Base-by-base conservation (phyloP, 2,888 invertebrate species). In the Rhogogaster chlorosoma region DNA sequence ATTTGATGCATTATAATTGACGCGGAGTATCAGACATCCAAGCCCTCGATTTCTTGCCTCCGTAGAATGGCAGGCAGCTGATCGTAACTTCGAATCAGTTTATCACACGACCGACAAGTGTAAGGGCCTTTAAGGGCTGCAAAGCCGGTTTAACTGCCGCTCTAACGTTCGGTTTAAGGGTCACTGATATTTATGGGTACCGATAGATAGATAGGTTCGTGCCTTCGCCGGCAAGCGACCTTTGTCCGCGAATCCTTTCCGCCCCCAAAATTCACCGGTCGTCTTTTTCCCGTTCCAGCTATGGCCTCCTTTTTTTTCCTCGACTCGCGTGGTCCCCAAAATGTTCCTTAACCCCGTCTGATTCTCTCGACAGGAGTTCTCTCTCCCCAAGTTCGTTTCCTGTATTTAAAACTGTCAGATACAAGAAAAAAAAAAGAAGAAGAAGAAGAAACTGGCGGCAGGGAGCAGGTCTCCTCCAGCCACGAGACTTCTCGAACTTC, bases 61-160 rank as follows among this genome's bases (percentile, higher is more conserved):
- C 18, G 18, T 12, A 12, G 61, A 22, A 29, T 26, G 22, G 61
- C 71, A 42, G n/a, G 71, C n/a, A 32, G 67, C 22, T 73, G 38
- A 38, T 22, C 32, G 36, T 70, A n/a, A 49, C 42, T 83, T 67
- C 67, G 84, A 84, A 84, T 80, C 84, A 80, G 84, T 84, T 80
- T 80, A 70, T 84, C 84, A 84, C 84, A 38, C 45, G 49, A 45
- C 49, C 80, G 84, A 84, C 78, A 84, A 84, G 78, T 70, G 70
- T 70, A 78, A 53, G 78, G 78, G 78, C 70, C 53, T 77, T 80
- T 86, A 87, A 88, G 71, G 73, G 53, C 86, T 84, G 86, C 87
- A 86, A 86, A 87, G 86, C 84, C 87, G 87, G 86, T 86, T 85
- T 86, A 87, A 86, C 86, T 87, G 86, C 87, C 86, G 84, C 71